These are phyloP conservation scores for Melanotaenia trifasciata DNA, from an alignment of 2,797 vertebrate genomes.

Conservation along the genomic window DNA sequence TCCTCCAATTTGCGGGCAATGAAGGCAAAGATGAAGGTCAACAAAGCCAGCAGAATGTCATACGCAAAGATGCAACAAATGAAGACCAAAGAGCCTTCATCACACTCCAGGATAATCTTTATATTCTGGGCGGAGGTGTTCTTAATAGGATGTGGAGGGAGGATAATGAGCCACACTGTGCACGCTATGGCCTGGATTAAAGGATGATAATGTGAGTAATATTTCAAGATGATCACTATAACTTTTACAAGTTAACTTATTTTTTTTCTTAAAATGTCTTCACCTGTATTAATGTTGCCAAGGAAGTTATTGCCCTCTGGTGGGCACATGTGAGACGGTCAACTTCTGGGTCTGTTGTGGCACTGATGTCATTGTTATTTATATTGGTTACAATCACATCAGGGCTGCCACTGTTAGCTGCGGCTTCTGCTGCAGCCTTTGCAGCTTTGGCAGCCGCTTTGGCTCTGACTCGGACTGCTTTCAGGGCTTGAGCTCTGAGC, in stretches of 20 bases:
- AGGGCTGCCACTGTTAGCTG: constrained; percentile 67
- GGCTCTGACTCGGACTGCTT: constrained; percentile 64
- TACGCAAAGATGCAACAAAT: constrained; percentile 88
- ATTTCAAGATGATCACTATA: neutral
- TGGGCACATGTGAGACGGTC: constrained; percentile 76
- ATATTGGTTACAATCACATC: constrained; percentile 73
- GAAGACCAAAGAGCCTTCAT: constrained; percentile 86
- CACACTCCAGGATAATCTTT: constrained; percentile 90
- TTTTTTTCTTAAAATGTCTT: neutral
- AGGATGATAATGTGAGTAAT: neutral
- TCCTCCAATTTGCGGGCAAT: constrained; percentile 86
- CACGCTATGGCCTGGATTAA: constrained; percentile 77
- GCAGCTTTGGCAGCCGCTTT: constrained; percentile 80
- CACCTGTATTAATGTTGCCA: constrained; percentile 80
- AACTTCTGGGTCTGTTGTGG: constrained; percentile 54
- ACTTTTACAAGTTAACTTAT: neutral
- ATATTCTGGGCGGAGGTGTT: constrained; percentile 88
- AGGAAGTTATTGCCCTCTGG: constrained; percentile 81
- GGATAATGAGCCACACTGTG: constrained; percentile 83
- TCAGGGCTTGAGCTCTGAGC: constrained; percentile 83
- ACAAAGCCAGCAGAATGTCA: constrained; percentile 85
- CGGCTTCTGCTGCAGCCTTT: constrained; percentile 75
- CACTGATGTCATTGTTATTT: constrained; percentile 32
- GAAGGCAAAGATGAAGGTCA: constrained; percentile 87
- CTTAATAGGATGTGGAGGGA: constrained; percentile 84